These are phyloP conservation scores for Chrysemys picta DNA, from an alignment of 2,113 vertebrate genomes.

Conservation along the genomic window DNA sequence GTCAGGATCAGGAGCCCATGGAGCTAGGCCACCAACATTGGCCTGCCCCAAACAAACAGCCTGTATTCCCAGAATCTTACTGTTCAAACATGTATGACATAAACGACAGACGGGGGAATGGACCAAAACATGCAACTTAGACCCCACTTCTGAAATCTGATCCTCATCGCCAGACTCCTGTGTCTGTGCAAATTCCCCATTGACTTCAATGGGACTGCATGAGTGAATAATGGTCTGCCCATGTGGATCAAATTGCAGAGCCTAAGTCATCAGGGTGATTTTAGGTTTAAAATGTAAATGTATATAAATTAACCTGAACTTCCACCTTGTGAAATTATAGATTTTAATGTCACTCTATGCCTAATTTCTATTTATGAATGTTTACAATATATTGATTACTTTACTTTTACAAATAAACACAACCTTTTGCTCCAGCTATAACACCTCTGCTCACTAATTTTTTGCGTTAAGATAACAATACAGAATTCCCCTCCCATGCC, in stretches of 20 bases:
- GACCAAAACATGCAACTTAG: not conserved
- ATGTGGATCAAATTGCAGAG: not conserved
- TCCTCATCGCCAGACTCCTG: not conserved
- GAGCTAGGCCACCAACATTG: not conserved
- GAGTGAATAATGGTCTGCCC: not conserved
- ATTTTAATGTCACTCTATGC: not conserved
- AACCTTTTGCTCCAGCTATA: not conserved
- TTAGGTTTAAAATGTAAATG: not conserved
- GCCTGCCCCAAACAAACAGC: not conserved
- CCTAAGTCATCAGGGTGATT: not conserved
- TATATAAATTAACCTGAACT: not conserved
- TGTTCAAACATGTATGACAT: not conserved
- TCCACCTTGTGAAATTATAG: not conserved
- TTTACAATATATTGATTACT: not conserved
- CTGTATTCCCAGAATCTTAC: not conserved
- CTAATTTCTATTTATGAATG: not conserved
- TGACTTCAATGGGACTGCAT: not conserved
- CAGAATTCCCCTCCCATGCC: rapidly evolving
- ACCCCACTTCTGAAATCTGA: not conserved
- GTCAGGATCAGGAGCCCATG: not conserved
- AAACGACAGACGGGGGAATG: not conserved
- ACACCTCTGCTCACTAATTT: not conserved
- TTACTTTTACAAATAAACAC: not conserved
- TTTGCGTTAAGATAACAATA: rapidly evolving
- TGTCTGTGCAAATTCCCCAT: not conserved